Base-by-base conservation (phyloP, 1,140 invertebrate genomes). In the Anoplophora glabripennis region DNA sequence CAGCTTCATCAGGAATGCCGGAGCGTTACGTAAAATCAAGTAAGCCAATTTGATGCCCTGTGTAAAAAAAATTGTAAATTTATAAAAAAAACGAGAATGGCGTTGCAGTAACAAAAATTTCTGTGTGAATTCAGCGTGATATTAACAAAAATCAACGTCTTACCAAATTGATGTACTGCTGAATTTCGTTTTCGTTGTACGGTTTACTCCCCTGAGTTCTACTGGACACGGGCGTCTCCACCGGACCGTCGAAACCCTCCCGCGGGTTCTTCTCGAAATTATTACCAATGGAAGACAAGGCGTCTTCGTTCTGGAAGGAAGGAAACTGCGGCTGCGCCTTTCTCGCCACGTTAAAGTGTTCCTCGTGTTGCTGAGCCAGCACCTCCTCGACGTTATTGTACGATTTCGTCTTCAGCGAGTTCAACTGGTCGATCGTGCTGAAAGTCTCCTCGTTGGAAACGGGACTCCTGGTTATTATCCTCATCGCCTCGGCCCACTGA, bases 401-500 rank as follows among this genome's bases (percentile, higher is more conserved):
- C 11, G 65, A 66, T 57, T 67, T 70, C 1, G 56, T 60, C 47
- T 67, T 64, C 11, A 70, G 53, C 7, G 59, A 59, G 36, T 69
- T 65, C 35, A 72, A 51, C 35, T 71, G 66, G 61, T 71, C 68
- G 21, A 49, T 59, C 9, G 54, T 51, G 15, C n/a, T 54, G 35
- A 42, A 51, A 47, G 47, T 52, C 38, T 57, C 46, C 8, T 66
- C 57, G 41, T 57, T 58, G 8, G 37, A 40, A 41, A 53, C 40
- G 4, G 72, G 67, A 55, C 62, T 68, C 40, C 61, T 66, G 34
- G 69, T 85, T 41, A 91, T 84, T 57, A 90, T 89, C 59, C 80
- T 80, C 12, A 90, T 70, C 15, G 88, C 87, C 75, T 90, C 86
- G 44, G 85, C 79, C 87, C 88, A 90, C 68, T 90, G 88, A 37